Evolutionary conservation across 2,113 vertebrate species (phyloP), one percentile per base, ranked within the genome.

Genomic region (Chloropsis hardwickii): DNA sequence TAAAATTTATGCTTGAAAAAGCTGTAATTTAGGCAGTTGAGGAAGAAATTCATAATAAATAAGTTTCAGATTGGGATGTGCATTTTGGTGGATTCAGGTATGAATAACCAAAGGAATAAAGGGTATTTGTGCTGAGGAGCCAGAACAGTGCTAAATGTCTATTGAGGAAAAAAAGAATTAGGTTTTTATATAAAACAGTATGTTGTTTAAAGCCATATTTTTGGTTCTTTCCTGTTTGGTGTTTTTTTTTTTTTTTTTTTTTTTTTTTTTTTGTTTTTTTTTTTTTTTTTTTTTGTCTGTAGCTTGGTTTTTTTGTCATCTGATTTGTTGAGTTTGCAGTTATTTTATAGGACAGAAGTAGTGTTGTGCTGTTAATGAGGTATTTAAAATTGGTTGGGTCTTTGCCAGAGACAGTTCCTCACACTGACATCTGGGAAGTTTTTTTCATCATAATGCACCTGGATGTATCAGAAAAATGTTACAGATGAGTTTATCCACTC

Each of bases 221-320:
- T 11, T 28, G 2, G 1, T 42, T n/a, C n/a, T n/a, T n/a, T n/a
- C n/a, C n/a, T n/a, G n/a, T n/a, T n/a, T n/a, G n/a, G n/a, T n/a
- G n/a, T n/a, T n/a, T n/a, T n/a, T n/a, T n/a, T n/a, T n/a, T n/a
- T n/a, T n/a, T n/a, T n/a, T n/a, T n/a, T n/a, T n/a, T n/a, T n/a
- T n/a, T n/a, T n/a, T n/a, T n/a, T n/a, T n/a, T n/a, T n/a, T n/a
- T n/a, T n/a, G n/a, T n/a, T n/a, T 58, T 19, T 10, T 6, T 29
- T 3, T 2, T 16, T 28, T 1, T 3, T 14, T 11, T 13, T 8
- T 11, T 17, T 27, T n/a, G 53, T 5, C 47, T 39, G 37, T 11
- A 14, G 25, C 33, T 80, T 18, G 3, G 9, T 6, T 20, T 23
- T 57, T 67, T 57, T 25, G 14, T 86, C 25, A 44, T 51, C 24